Evolutionary conservation across 2,888 invertebrate genomes (phyloP), one percentile per base, ranked within the genome.

Genomic region (Watsonalla cultraria): DNA sequence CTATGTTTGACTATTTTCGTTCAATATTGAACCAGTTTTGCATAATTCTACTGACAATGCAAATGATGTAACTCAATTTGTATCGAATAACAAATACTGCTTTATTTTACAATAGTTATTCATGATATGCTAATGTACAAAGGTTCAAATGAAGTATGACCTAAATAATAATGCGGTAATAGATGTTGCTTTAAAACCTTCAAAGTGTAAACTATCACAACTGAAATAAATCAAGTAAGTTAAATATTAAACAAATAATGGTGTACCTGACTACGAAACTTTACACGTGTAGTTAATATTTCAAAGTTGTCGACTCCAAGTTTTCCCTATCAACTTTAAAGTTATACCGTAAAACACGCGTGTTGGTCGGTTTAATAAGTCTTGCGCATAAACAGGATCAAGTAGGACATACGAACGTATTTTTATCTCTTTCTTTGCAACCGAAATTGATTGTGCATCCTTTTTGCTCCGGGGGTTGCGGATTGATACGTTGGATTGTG

Each of bases 291-390:
- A 37, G 49, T 37, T 49, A 49, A 49, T 49, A 15, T 49, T 49
- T 49, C 49, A 49, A 49, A 49, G 37, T 49, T 58, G 51, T 60
- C 78, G 64, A 71, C 81, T 82, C 84, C 59, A 74, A 66, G 62
- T 61, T 64, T 81, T 81, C 69, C 60, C 45, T 70, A 62, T 68
- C 70, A 67, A 77, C 70, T 86, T 83, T 78, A 82, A 82, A 81
- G 74, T 82, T 84, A 78, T 68, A 64, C 76, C 70, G 61, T 64
- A 74, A 69, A 68, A 72, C 82, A 82, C 79, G 81, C 80, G 78
- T 80, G 83, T 83, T 76, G 84, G 83, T 82, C 78, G 83, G 83
- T 86, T 89, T 87, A 89, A 89, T 90, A 87, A 88, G 84, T 82
- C 80, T 75, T 74, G 76, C 75, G 80, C 78, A 85, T 86, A 88